Conservation (phyloP, 2,797 vertebrate genomes). For the Ficedula albicollis region DNA sequence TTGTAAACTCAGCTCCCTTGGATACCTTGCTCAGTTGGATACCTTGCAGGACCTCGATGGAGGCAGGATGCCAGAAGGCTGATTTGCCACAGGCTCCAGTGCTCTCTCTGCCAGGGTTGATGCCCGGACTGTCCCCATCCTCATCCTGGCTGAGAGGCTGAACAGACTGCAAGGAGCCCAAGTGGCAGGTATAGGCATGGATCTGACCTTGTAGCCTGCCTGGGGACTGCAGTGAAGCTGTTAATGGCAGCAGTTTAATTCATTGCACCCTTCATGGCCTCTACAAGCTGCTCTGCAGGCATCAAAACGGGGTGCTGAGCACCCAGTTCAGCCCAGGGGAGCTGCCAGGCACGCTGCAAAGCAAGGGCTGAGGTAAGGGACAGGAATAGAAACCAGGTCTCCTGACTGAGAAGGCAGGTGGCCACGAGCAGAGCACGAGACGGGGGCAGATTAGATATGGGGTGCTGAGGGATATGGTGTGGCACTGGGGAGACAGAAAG, state of each 20-base stretch:
- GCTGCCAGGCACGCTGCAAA: neutral
- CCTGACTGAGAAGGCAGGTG: constrained; percentile 16
- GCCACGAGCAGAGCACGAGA: constrained; percentile 29
- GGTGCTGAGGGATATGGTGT: neutral
- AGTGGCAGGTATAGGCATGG: rapidly evolving
- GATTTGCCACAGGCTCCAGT: neutral
- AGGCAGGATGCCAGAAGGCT: neutral
- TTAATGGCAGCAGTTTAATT: neutral
- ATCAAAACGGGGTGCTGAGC: neutral
- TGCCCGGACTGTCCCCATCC: neutral
- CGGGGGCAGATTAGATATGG: constrained; percentile 17
- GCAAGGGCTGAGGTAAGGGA: neutral
- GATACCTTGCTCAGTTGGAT: neutral
- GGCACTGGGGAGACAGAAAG: neutral
- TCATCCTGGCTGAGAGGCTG: neutral
- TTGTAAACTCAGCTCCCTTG: neutral
- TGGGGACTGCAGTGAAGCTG: neutral
- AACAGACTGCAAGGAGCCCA: rapidly evolving
- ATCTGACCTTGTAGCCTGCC: neutral
- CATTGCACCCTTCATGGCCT: rapidly evolving
- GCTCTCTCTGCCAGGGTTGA: neutral
- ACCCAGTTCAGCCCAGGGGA: neutral
- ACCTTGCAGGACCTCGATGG: neutral
- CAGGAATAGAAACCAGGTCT: constrained; percentile 46
- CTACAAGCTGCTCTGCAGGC: neutral